Evolutionary conservation across 2,888 invertebrate genomes (phyloP).

Genomic region (Dolomedes plantarius): DNA sequence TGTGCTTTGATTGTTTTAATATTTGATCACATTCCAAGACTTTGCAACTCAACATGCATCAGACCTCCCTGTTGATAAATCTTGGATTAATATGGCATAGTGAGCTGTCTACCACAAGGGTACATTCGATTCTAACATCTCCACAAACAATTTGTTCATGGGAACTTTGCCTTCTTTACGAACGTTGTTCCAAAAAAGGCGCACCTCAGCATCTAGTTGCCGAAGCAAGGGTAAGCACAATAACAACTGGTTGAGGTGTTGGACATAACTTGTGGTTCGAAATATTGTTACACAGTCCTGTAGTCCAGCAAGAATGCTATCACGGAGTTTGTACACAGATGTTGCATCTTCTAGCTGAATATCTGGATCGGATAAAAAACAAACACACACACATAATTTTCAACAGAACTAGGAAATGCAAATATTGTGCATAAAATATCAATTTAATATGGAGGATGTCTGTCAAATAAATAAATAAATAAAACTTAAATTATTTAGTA

Average conservation of each 20-base stretch:
- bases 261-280: constrained; percentile 82
- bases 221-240: constrained; percentile 91
- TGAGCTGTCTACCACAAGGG: constrained; percentile 50
- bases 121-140: constrained; percentile 73
- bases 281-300: constrained; percentile 90
- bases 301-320: constrained; percentile 89
- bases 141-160: constrained; percentile 92
- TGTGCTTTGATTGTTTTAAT: constrained; percentile 46
- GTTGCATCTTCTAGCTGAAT: constrained; percentile 91
- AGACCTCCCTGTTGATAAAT: constrained; percentile 49
- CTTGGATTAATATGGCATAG: constrained; percentile 50
- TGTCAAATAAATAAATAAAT: no score
- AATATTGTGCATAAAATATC: neutral
- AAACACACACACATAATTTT: neutral
- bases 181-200: constrained; percentile 92
- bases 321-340: constrained; percentile 90
- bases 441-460: no score
- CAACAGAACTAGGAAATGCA: neutral
- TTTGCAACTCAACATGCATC: constrained; percentile 32
- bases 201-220: constrained; percentile 91
- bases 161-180: constrained; percentile 91
- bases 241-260: constrained; percentile 82
- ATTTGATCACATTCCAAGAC: constrained; percentile 61
- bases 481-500: no score
- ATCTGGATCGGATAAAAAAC: constrained; percentile 80